Base-by-base conservation (phyloP, 2,797 vertebrate genomes). In the Enoplosus armatus region DNA sequence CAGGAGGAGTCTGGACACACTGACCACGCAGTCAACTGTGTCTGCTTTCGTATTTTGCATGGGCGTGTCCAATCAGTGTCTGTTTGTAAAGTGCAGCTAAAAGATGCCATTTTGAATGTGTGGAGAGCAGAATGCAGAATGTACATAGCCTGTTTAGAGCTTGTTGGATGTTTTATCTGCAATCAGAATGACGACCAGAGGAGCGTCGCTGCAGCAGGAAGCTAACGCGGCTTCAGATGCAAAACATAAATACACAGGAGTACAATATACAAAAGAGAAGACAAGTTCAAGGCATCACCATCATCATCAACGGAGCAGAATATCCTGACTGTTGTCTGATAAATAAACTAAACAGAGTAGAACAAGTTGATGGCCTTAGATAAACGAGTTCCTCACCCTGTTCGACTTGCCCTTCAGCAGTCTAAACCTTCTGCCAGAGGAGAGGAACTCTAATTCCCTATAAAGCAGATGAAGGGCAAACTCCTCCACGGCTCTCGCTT, bases 391-490 rank as follows among this genome's bases (percentile, higher is more conserved):
- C 72, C 67, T 79, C 77, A 11, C 33, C 24, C 66, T 3, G 29
- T 68, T 83, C 24, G 9, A 81, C 83, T 80, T 77, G 82, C 58
- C 87, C 82, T 84, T 86, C 80, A 83, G 78, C 72, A 22, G 59
- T 75, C 54, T 47, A 72, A 87, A 84, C 70, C 71, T 61, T 69
- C 84, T 79, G 85, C 75, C 74, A 81, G 61, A 77, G 78, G 68
- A 75, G 82, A 83, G 86, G 75, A 85, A 79, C 79, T 87, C 68
- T 82, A 82, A 85, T 82, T 85, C 75, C 76, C 75, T 50, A 39
- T 60, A 67, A 83, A 83, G 79, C 67, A 80, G 85, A 88, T 77
- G 84, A 90, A 83, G 88, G 85, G 85, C 79, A 75, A 83, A 85
- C 79, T 82, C 75, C 50, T 66, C 61, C 69, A 48, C 27, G 18